Conservation (phyloP, 1,140 invertebrate genomes). For the Chrysopa pallens region DNA sequence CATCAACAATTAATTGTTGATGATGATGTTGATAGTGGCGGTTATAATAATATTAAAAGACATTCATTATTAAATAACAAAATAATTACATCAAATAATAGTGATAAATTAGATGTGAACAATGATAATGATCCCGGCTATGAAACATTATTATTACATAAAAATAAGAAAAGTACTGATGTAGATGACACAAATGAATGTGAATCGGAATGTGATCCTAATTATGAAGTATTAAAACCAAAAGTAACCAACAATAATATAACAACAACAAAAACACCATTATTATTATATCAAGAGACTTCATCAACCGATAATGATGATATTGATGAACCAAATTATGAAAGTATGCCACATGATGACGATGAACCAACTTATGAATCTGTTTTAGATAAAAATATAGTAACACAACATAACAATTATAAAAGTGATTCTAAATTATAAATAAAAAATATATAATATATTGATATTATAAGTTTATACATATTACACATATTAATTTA, state of each 20-base stretch:
- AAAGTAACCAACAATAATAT: slow-evolving; percentile 16
- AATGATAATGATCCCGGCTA: slow-evolving; percentile 36
- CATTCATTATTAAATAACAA: too few relatives aligned
- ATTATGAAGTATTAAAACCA: slow-evolving; percentile 47
- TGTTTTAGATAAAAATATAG: slow-evolving; percentile 8
- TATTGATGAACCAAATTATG: slow-evolving; percentile 37
- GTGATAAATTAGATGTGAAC: not conserved
- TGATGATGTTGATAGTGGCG: slow-evolving; percentile 1
- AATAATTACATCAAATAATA: too few relatives aligned
- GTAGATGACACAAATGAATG: slow-evolving; percentile 7
- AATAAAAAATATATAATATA: too few relatives aligned
- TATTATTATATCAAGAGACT: too few relatives aligned
- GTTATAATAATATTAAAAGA: too few relatives aligned
- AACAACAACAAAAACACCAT: too few relatives aligned
- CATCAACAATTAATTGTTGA: slow-evolving; percentile 1
- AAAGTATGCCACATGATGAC: slow-evolving; percentile 42
- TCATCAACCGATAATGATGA: slow-evolving; percentile 3
- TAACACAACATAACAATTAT: too few relatives aligned
- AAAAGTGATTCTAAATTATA: too few relatives aligned
- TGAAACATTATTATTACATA: slow-evolving; percentile 23
- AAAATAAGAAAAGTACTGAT: too few relatives aligned
- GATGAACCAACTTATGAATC: slow-evolving; percentile 28
- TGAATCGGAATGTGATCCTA: slow-evolving; percentile 40
- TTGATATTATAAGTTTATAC: too few relatives aligned
- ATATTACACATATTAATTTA: too few relatives aligned